phyloP scores from a whole-genome alignment of 2,113 vertebrate species.

The Harpagus bidentatus region DNA sequence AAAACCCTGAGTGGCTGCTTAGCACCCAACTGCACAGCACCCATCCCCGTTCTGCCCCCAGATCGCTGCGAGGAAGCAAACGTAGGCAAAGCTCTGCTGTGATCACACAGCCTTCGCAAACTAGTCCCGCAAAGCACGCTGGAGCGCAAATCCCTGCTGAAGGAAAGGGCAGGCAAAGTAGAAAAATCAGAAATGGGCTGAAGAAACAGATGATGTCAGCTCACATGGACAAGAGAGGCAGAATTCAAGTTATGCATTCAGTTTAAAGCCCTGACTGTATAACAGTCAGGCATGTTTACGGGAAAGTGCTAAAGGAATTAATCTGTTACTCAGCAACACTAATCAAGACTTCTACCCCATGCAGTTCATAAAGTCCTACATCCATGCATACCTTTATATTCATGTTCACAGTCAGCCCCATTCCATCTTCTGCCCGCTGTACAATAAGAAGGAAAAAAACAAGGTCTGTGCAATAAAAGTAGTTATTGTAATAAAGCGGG shows the following conservation, averaged over 20 bases:
- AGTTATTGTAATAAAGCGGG: not conserved
- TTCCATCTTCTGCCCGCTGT: not conserved
- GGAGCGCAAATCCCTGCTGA: not conserved
- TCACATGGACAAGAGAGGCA: not conserved
- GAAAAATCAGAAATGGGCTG: not conserved
- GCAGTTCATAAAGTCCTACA: conserved; percentile 48
- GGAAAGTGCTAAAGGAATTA: conserved; percentile 58
- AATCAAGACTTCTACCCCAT: conserved; percentile 61
- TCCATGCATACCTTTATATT: conserved; percentile 51
- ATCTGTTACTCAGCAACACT: conserved; percentile 68
- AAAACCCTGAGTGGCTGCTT: not conserved
- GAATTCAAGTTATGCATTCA: not conserved
- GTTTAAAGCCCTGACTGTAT: conserved; percentile 14
- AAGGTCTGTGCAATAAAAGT: not conserved
- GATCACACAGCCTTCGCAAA: not conserved
- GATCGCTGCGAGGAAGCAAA: not conserved
- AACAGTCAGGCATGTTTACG: not conserved
- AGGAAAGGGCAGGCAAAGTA: not conserved
- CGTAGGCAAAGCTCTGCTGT: not conserved
- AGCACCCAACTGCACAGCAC: accelerated
- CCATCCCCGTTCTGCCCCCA: accelerated
- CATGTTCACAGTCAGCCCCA: not conserved
- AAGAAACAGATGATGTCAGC: not conserved
- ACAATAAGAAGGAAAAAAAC: not conserved
- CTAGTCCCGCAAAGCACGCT: not conserved